Evolutionary conservation across 2,888 invertebrate species (phyloP).

Genomic region (Meganola albula): DNA sequence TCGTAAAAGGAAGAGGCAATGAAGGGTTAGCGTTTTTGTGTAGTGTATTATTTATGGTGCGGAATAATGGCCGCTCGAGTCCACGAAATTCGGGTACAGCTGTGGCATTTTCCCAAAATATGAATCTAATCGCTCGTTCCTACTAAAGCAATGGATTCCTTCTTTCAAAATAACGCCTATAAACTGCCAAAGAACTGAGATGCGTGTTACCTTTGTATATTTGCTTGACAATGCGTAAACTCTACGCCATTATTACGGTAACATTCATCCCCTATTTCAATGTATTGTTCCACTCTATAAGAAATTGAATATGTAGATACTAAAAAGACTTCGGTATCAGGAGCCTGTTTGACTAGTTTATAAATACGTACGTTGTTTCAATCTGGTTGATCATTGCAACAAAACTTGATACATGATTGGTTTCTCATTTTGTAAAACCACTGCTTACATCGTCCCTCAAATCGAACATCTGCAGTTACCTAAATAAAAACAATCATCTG

Average conservation of each 20-base stretch:
- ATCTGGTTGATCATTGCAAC: constrained; percentile 32
- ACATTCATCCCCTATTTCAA: constrained; percentile 43
- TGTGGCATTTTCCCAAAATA: constrained; percentile 48
- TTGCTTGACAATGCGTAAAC: constrained; percentile 29
- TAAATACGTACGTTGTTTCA: constrained; percentile 32
- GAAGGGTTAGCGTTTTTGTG: constrained; percentile 73
- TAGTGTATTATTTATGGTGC: constrained; percentile 68
- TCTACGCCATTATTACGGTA: constrained; percentile 49
- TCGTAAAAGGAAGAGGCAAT: constrained; percentile 76
- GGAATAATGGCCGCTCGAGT: constrained; percentile 62
- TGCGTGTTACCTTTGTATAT: constrained; percentile 34
- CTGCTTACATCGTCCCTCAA: constrained; percentile 13
- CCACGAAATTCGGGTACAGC: constrained; percentile 53
- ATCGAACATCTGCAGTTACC: constrained; percentile 10
- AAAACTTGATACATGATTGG: constrained; percentile 29
- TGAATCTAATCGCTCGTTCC: constrained; percentile 34
- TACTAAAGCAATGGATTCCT: constrained; percentile 18
- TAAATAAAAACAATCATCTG: constrained; percentile 1
- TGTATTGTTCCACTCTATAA: constrained; percentile 50
- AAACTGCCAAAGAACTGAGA: constrained; percentile 29
- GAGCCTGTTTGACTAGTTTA: constrained; percentile 55
- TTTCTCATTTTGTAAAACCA: constrained; percentile 18
- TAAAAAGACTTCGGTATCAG: constrained; percentile 47
- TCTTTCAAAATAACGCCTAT: background rate
- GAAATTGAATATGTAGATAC: constrained; percentile 49